phyloP scores from a whole-genome alignment of 2,888 invertebrate species.

The Thymelicus sylvestris region DNA sequence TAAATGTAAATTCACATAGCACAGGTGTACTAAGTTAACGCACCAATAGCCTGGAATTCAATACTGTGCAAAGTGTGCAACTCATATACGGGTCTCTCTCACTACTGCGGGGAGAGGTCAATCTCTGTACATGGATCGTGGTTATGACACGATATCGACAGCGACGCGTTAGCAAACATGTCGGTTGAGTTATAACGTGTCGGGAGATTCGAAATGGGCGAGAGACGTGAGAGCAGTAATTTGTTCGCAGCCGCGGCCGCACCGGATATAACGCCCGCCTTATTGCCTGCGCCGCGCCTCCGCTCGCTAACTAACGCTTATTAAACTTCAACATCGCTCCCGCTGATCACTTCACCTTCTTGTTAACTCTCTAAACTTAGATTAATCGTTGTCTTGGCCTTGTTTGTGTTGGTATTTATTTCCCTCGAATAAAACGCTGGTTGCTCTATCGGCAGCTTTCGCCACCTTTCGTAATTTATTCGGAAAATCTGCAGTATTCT shows the following conservation, averaged over 20 bases:
- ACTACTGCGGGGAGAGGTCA: not conserved
- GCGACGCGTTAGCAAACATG: constrained; percentile 45
- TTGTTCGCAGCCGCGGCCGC: constrained; percentile 59
- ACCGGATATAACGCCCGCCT: constrained; percentile 80
- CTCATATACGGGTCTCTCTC: not conserved
- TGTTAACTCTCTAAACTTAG: constrained; percentile 82
- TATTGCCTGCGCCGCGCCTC: constrained; percentile 72
- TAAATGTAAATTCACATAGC: not conserved
- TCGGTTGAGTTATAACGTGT: constrained; percentile 53
- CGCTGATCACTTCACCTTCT: constrained; percentile 83
- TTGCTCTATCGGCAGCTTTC: constrained; percentile 25
- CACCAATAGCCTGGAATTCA: not conserved
- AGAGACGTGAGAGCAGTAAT: constrained; percentile 57
- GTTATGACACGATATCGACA: constrained; percentile 43
- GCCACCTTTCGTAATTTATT: constrained; percentile 22
- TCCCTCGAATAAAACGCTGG: constrained; percentile 55
- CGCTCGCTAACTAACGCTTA: constrained; percentile 80
- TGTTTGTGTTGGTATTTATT: constrained; percentile 65
- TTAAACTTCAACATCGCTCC: constrained; percentile 82
- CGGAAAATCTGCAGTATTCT: constrained; percentile 6
- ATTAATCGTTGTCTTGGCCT: constrained; percentile 76
- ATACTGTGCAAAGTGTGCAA: not conserved
- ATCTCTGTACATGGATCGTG: not conserved
- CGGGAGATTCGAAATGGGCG: constrained; percentile 47
- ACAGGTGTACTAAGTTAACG: not conserved